phyloP scores from a whole-genome alignment of 1,140 invertebrate species.

The Drosophila sproati region DNA sequence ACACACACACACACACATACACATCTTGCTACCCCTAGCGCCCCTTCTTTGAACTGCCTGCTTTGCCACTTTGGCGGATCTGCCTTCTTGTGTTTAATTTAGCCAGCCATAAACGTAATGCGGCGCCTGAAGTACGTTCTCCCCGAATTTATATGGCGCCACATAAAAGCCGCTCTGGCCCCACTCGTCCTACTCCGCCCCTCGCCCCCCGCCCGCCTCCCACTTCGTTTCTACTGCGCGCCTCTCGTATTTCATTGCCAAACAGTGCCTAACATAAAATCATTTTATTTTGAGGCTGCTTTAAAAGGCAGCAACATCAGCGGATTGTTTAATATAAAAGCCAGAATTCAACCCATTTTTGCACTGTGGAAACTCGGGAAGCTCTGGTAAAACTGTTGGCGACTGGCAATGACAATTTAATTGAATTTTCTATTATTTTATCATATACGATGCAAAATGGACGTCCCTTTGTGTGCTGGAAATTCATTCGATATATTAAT shows the following conservation, averaged over 20 bases:
- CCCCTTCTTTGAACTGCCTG: constrained; percentile 18
- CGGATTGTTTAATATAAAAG: constrained; percentile 57
- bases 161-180: constrained; percentile 57
- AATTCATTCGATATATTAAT: too few species aligned
- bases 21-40: not conserved
- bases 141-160: constrained; percentile 78
- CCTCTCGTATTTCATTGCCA: constrained; percentile 62
- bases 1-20: not conserved
- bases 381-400: constrained; percentile 5
- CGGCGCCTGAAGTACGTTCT: constrained; percentile 72
- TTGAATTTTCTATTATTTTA: constrained; percentile 22
- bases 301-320: constrained; percentile 61
- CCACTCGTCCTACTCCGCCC: not conserved
- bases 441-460: not conserved
- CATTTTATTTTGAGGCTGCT: constrained; percentile 63
- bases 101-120: constrained; percentile 80
- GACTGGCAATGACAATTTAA: constrained; percentile 23
- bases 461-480: too few species aligned
- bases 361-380: constrained; percentile 44
- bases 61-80: constrained; percentile 44
- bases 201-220: constrained; percentile 2
- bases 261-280: constrained; percentile 69
- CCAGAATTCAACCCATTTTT: constrained; percentile 41
- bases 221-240: not conserved
- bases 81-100: constrained; percentile 80